Evolutionary conservation across 2,888 invertebrate species (phyloP), one percentile per base, ranked within the genome.

Genomic region (Atethmia centrago): DNA sequence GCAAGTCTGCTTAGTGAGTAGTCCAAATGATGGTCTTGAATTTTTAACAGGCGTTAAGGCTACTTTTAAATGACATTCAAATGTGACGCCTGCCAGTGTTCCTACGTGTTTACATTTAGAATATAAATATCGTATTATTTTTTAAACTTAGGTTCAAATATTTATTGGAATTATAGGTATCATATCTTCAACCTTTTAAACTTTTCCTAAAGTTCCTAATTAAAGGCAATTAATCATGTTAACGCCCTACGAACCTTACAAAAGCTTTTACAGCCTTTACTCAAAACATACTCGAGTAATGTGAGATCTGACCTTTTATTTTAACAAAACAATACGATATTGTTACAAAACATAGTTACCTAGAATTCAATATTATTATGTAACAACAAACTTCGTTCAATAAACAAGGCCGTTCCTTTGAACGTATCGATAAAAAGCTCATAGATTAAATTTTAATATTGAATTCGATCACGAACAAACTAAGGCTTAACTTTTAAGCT

Each of bases 241-340:
- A 5, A 64, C 47, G 14, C 12, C 36, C 31, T n/a, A 36, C 28
- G n/a, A 70, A 25, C 49, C 31, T 28, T 63, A 61, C 16, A 63
- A 64, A 64, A 62, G 63, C 64, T 61, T 70, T 65, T 51, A 59
- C 42, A 49, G 66, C 58, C 49, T 71, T 68, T 56, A 21, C 28
- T 51, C 25, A 63, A 65, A 83, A 64, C 36, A 49, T 56, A 53
- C 62, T 51, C n/a, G 25, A 55, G 49, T 80, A 74, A 74, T 62
- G n/a, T 80, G 63, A 71, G 56, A 66, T 28, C 51, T 58, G 66
- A 79, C 74, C 67, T 80, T 58, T 59, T 71, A 77, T 73, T 69
- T 40, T 10, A 70, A 58, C 62, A 70, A 59, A 68, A 63, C 49
- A 63, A 63, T 61, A 58, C 51, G 51, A 64, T 47, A 74, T 21